Percentiles rank a stretch among this genome's conserved stretches.
Conservation (phyloP, 2,113 vertebrate species). For the Acanthochromis polyacanthus region DNA sequence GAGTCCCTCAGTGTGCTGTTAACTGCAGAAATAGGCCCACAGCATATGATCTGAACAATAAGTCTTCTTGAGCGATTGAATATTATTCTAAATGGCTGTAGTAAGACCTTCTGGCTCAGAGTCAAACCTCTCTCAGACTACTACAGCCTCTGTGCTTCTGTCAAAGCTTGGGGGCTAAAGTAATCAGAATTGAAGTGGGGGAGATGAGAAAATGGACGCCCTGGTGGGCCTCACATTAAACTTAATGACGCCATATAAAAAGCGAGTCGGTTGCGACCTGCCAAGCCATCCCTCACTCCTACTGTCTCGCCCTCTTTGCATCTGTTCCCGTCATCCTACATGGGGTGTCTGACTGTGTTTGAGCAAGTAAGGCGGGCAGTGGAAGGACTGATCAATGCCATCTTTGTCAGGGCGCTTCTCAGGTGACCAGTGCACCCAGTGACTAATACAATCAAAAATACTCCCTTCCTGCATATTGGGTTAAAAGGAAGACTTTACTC, state of each 20-base stretch:
- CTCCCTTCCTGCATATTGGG: slow-evolving; percentile 47
- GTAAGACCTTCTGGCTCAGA: slow-evolving; percentile 40
- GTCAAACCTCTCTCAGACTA: slow-evolving; percentile 32
- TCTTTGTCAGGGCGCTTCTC: slow-evolving; percentile 74
- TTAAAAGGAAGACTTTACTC: slow-evolving; percentile 60
- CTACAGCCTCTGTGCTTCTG: slow-evolving; percentile 55
- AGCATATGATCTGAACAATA: slow-evolving; percentile 27
- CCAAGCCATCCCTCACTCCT: slow-evolving; percentile 23
- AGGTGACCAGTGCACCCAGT: slow-evolving; percentile 69
- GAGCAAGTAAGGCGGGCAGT: slow-evolving; percentile 23
- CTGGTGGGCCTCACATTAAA: slow-evolving; percentile 66
- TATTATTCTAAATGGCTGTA: slow-evolving; percentile 48
- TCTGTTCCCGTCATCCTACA: slow-evolving; percentile 33
- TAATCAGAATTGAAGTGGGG: slow-evolving; percentile 59
- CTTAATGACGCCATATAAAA: slow-evolving; percentile 70
- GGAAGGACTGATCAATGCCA: slow-evolving; percentile 69
- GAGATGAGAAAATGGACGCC: slow-evolving; percentile 61
- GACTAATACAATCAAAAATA: slow-evolving; percentile 66
- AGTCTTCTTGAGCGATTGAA: slow-evolving; percentile 37
- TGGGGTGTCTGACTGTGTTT: slow-evolving; percentile 36
- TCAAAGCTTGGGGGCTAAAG: slow-evolving; percentile 42
- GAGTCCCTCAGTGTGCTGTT: slow-evolving; percentile 35
- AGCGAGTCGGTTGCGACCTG: slow-evolving; percentile 40
- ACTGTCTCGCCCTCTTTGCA: slow-evolving; percentile 27
- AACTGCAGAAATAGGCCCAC: slow-evolving; percentile 26